Percentiles rank a stretch among this genome's conserved stretches.
Evolutionary conservation across 2,888 invertebrate genomes (phyloP).

Genomic region (Agapostemon virescens): DNA sequence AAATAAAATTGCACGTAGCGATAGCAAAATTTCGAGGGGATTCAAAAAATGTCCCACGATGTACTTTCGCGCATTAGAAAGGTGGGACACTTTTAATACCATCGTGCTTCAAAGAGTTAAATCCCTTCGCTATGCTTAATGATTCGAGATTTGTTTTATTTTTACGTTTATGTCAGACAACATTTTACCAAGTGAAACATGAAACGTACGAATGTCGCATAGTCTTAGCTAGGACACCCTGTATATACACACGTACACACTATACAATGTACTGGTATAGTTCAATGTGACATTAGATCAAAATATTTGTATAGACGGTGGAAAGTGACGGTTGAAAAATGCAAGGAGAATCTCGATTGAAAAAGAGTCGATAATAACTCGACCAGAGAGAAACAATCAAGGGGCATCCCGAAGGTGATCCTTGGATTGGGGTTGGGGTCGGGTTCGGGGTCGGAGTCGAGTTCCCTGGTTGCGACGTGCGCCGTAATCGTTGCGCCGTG

Average conservation of each 20-base stretch:
- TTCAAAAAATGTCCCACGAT: too few relatives aligned
- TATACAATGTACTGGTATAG: background rate
- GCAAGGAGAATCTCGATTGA: constrained; percentile 35
- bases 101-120: too few relatives aligned
- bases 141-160: background rate
- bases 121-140: background rate
- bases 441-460: constrained; percentile 56
- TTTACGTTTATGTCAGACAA: background rate
- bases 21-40: too few relatives aligned
- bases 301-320: constrained; percentile 25
- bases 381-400: constrained; percentile 34
- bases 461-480: constrained; percentile 60
- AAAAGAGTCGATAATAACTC: constrained; percentile 46
- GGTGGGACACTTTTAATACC: too few relatives aligned
- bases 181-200: background rate
- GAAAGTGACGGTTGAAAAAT: constrained; percentile 30
- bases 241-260: background rate
- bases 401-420: constrained; percentile 46
- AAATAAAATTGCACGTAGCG: too few relatives aligned
- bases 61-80: too few relatives aligned
- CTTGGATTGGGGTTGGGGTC: constrained; percentile 48
- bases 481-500: constrained; percentile 62
- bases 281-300: constrained; percentile 9
- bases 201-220: background rate
- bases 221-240: background rate